Evolutionary conservation across 2,797 vertebrate genomes (phyloP), one percentile per base, ranked within the genome.

Genomic region (Rallus crepitans): DNA sequence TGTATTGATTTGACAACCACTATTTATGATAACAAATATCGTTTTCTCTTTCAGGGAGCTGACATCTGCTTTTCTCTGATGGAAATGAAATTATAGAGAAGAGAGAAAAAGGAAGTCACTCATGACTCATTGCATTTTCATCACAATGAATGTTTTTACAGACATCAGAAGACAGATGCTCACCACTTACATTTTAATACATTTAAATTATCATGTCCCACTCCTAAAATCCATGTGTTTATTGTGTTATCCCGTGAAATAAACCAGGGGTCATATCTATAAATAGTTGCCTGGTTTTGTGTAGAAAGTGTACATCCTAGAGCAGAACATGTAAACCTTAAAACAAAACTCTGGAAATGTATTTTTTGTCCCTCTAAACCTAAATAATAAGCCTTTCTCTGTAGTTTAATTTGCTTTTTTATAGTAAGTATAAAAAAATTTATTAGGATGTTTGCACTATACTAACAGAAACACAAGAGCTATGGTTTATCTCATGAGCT

Each of bases 71-170:
- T 81, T 87, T 82, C 95, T 94, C 87, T 94, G 87, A 85, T 83
- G 80, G 83, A 97, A 96, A 96, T 96, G 70, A 94, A 96, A 96
- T 95, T 93, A 90, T 7, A 82, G 59, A 93, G 65, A 94, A 97
- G 93, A 76, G 50, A 89, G 77, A 84, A 94, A 95, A 95, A 94
- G 50, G 53, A 57, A 94, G 94, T 79, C 6, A 27, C n/a, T 83
- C 77, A 85, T 83, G 50, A 87, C 52, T 96, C 84, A 87, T 53
- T 91, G 73, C 91, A 96, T 96, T 97, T 96, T 95, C 94, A 95
- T 93, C 90, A 89, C 95, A 97, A 94, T 73, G 23, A 96, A 94
- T 91, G 82, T 79, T 96, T 90, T 78, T 78, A 47, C 27, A 70
- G 70, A 70, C 25, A 33, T 57, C 56, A 75, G 50, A 63, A 71